Evolutionary conservation across 2,888 invertebrate species (phyloP).

Genomic region (Caenorhabditis panamensis): DNA sequence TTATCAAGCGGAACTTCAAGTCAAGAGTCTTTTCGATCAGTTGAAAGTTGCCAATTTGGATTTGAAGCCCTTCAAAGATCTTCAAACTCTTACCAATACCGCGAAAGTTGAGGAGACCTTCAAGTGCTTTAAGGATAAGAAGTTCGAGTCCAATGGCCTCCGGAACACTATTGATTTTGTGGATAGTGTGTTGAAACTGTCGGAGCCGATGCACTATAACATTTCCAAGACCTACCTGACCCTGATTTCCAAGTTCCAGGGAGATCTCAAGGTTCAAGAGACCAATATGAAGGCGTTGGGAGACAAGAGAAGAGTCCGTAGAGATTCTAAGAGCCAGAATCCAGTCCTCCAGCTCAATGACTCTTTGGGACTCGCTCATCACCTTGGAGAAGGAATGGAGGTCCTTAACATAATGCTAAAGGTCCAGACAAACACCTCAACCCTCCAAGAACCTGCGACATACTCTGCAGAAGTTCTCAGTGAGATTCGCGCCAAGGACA

Average conservation of each 20-base stretch:
- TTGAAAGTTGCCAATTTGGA: not conserved
- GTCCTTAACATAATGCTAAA: not conserved
- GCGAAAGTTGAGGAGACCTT: not conserved
- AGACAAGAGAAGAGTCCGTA: not conserved
- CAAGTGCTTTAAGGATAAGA: not conserved
- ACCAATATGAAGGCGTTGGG: no score
- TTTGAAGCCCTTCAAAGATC: not conserved
- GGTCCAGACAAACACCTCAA: not conserved
- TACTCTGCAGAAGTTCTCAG: not conserved
- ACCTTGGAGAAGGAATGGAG: not conserved
- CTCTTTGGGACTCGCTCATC: not conserved
- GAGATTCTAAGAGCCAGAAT: not conserved
- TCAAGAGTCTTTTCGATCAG: not conserved
- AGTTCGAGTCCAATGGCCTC: not conserved
- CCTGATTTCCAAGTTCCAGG: not conserved
- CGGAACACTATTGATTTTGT: not conserved
- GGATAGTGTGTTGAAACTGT: not conserved
- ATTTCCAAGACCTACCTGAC: not conserved
- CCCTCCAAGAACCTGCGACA: not conserved
- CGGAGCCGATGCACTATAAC: not conserved
- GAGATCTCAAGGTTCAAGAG: not conserved
- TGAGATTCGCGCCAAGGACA: not conserved
- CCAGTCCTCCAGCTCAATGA: not conserved
- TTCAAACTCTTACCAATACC: not conserved
- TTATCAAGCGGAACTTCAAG: not conserved